Percentiles rank a stretch among this genome's conserved stretches.
Conservation (phyloP, 1,140 invertebrate genomes). For the Dryas iulia region DNA sequence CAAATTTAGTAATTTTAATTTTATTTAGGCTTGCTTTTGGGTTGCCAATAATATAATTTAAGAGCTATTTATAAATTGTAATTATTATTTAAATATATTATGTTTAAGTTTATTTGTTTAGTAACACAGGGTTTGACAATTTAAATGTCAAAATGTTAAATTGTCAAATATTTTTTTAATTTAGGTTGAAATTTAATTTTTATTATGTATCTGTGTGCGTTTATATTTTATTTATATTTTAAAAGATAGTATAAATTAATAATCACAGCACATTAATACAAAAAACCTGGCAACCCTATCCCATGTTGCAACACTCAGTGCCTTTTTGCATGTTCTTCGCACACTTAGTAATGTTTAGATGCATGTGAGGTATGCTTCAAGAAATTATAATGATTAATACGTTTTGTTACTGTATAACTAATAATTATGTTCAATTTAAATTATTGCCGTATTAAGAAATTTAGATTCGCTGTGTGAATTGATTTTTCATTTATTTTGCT, state of each 20-base stretch:
- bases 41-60: neutral
- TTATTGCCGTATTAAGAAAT: slow-evolving; percentile 33
- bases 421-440: slow-evolving; percentile 36
- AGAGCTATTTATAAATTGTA: neutral
- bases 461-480: slow-evolving; percentile 28
- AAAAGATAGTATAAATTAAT: too few relatives aligned
- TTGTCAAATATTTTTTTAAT: neutral
- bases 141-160: neutral
- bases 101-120: too few relatives aligned
- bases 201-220: too few relatives aligned
- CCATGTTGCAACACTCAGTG: neutral
- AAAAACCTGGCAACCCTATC: slow-evolving; percentile 21
- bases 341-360: slow-evolving; percentile 22
- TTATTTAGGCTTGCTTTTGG: slow-evolving; percentile 61
- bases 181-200: too few relatives aligned
- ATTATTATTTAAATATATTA: neutral
- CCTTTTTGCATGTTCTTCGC: slow-evolving; percentile 28
- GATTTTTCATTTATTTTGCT: slow-evolving; percentile 19
- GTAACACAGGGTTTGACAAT: too few relatives aligned
- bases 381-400: slow-evolving; percentile 38
- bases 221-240: too few relatives aligned
- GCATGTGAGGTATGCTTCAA: slow-evolving; percentile 38
- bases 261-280: too few relatives aligned
- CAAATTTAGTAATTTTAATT: slow-evolving; percentile 74
- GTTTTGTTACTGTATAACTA: slow-evolving; percentile 37